A percentile compares a stretch with the other conserved stretches of the same genome.
phyloP scores from a whole-genome alignment of 2,797 vertebrate species.

The Pantherophis vulpinus region DNA sequence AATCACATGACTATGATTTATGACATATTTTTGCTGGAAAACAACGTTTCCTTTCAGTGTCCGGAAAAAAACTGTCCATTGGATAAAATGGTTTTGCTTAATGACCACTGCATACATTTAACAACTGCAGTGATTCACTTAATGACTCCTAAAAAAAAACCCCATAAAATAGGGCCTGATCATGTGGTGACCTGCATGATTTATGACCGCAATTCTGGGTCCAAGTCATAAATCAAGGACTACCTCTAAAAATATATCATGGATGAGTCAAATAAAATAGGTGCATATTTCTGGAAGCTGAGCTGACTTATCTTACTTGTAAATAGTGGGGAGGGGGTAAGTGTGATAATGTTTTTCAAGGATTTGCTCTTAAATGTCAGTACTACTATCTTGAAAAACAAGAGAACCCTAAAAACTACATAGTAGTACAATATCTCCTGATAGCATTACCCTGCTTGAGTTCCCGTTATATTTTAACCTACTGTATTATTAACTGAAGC shows the following conservation, averaged over 20 bases:
- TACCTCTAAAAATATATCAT: background rate
- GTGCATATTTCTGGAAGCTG: background rate
- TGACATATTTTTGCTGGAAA: background rate
- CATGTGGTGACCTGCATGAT: background rate
- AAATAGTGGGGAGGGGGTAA: background rate
- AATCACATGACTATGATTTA: background rate
- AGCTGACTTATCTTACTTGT: background rate
- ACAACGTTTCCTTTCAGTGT: background rate
- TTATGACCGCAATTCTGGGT: background rate
- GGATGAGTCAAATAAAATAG: background rate
- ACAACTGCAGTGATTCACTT: background rate
- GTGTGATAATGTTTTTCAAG: background rate
- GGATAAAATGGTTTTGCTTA: background rate
- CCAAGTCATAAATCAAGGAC: background rate
- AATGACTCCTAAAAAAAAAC: background rate
- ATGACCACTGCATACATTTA: background rate
- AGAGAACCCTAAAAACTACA: background rate
- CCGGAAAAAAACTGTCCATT: background rate
- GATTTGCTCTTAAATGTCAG: background rate
- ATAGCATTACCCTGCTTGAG: background rate
- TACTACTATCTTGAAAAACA: background rate
- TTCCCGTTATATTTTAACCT: background rate
- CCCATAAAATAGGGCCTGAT: background rate
- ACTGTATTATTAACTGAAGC: background rate
- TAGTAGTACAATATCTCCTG: background rate